Evolutionary conservation across 2,888 invertebrate genomes (phyloP).

Genomic region (Yponomeuta sedellus): DNA sequence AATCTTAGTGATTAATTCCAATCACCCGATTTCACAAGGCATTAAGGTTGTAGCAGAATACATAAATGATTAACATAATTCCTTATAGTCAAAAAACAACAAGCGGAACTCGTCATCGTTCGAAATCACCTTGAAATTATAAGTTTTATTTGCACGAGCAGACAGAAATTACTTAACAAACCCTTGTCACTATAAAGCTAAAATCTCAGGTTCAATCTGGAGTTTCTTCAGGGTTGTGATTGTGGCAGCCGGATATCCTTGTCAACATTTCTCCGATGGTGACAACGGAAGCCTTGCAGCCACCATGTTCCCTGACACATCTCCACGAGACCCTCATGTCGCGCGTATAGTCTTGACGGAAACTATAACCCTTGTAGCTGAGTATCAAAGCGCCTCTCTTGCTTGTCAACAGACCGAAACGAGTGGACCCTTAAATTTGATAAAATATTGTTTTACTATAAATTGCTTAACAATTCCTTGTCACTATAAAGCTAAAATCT

Average conservation of each 20-base stretch:
- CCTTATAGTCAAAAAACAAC: too few relatives aligned
- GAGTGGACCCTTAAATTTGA: slow-evolving; percentile 8
- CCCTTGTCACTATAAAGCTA: not conserved
- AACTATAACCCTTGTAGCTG: slow-evolving; percentile 23
- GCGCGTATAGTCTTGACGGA: slow-evolving; percentile 26
- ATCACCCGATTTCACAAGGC: too few relatives aligned
- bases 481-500: not conserved
- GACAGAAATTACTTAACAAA: too few relatives aligned
- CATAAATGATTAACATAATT: too few relatives aligned
- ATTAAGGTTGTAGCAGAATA: too few relatives aligned
- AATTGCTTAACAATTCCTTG: not conserved
- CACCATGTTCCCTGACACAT: slow-evolving; percentile 22
- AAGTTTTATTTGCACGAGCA: too few relatives aligned
- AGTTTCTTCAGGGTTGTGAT: slow-evolving; percentile 18
- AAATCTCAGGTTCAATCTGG: not conserved
- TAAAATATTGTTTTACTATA: too few relatives aligned
- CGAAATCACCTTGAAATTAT: too few relatives aligned
- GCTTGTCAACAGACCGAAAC: slow-evolving; percentile 27
- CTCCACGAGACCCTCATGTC: slow-evolving; percentile 28
- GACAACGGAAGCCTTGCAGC: slow-evolving; percentile 26
- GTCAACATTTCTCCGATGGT: slow-evolving; percentile 21
- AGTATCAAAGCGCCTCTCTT: slow-evolving; percentile 27
- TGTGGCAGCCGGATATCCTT: slow-evolving; percentile 21
- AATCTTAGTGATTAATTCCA: too few relatives aligned
- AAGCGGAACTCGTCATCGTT: too few relatives aligned